Conservation (phyloP, 2,797 vertebrate species). For the Champsocephalus gunnari region DNA sequence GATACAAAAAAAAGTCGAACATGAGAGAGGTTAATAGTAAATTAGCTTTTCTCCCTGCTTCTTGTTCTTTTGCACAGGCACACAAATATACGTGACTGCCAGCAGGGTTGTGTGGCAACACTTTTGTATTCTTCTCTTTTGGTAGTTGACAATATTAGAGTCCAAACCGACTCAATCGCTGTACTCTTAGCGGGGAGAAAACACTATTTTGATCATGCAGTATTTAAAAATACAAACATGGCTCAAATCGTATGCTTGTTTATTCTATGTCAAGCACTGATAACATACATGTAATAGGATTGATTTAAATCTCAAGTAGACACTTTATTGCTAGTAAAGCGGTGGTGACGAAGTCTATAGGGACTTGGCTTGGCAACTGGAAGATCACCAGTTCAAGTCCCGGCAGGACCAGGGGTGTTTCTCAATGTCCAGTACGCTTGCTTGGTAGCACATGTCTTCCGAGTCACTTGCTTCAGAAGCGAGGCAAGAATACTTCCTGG, state of each 20-base stretch:
- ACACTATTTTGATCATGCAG: not conserved
- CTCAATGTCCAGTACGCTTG: too few relatives aligned
- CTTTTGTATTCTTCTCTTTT: not conserved
- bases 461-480: too few relatives aligned
- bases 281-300: not conserved
- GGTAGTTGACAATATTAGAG: not conserved
- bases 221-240: not conserved
- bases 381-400: too few relatives aligned
- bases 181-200: not conserved
- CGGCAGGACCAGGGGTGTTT: too few relatives aligned
- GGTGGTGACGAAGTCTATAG: too few relatives aligned
- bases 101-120: not conserved
- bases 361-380: too few relatives aligned
- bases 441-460: too few relatives aligned
- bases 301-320: too few relatives aligned
- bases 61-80: conserved; percentile 13
- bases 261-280: not conserved
- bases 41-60: conserved; percentile 36
- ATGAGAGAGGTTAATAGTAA: conserved; percentile 55
- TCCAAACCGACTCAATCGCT: not conserved
- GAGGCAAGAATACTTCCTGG: too few relatives aligned
- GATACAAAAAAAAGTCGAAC: conserved; percentile 40
- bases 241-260: too few relatives aligned
- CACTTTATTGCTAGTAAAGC: too few relatives aligned
- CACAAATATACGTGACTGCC: conserved; percentile 10